Base-by-base conservation (phyloP, 1,140 invertebrate species). In the Drosophila arizonae region DNA sequence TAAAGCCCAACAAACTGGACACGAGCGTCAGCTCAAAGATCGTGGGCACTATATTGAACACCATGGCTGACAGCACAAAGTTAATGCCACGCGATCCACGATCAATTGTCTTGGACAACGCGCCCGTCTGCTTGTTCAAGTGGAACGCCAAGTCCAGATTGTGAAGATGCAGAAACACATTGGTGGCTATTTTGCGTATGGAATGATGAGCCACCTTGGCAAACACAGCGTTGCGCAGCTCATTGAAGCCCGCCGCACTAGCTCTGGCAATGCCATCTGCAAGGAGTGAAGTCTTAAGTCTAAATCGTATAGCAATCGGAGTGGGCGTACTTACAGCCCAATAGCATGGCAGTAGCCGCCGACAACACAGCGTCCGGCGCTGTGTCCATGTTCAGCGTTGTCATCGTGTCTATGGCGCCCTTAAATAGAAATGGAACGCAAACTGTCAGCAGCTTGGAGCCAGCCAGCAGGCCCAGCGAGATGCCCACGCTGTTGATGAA, bases 131-230 rank as follows among this genome's bases (percentile, higher is more conserved):
- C 74, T 97, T 94, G 60, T 94, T 95, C 8, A 99, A 93, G 93
- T 99, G 99, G 93, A 99, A 99, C 65, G 94, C 94, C 36, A 99
- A 93, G 93, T 99, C 99, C 68, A 99, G 93, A 91, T 96, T 96
- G 91, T 99, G 99, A 28, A 99, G 93, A 93, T 99, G 99, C n/a
- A 96, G 92, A 92, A 99, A 99, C 9, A 99, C 98, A 92, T 98
- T 99, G 91, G 94, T 96, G 0, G 98, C 97, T 71, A 99, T 96
- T 92, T 96, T 95, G 55, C 98, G 93, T 73, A 99, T 99, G 6
- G 98, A 99, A 92, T 97, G 95, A 91, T 99, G 98, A 0, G 99
- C 98, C n/a, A 99, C 99, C 92, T 96, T 96, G 4, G 98, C 98
- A 93, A 99, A 99, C 21, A 99, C 97, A 8, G 98, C 98, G 93